Evolutionary conservation across 2,797 vertebrate genomes (phyloP), one percentile per base, ranked within the genome.

Genomic region (Paedocypris micromegethes): DNA sequence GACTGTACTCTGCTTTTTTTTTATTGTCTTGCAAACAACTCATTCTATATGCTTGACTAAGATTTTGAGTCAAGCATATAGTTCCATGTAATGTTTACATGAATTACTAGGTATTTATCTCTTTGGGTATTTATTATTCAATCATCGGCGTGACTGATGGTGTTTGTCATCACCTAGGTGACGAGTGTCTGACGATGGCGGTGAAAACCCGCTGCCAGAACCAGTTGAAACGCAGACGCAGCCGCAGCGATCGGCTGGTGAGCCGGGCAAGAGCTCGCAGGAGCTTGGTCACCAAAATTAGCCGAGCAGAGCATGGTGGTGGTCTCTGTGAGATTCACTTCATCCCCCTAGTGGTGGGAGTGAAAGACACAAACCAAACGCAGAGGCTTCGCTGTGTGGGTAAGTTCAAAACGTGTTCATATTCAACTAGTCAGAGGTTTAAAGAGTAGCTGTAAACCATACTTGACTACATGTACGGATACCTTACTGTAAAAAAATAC

Each of bases 151-250:
- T 23, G 23, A 23, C 23, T 9, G 56, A 9, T 52, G 45, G 23
- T n/a, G 6, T 43, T 48, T 3, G 46, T 58, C 23, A 23, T 23
- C 23, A n/a, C 23, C 23, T 23, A 90, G 89, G 88, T 55, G 88
- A 90, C 3, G 90, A 91, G 78, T 92, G 91, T 76, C 64, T 92
- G 81, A 91, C 86, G 4, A 79, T 89, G 72, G 90, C 88, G 2
- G 69, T 90, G 56, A 92, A 90, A 74, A 87, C 88, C 52, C 90
- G 86, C 2, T 91, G 90, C 61, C 90, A 89, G 82, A 91, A 92
- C 83, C 89, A 90, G 75, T 73, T 91, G 71, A 91, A 91, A 79
- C 86, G 85, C 0, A 76, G 81, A 0, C 87, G 87, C 62, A 49
- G 83, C 78, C 57, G 70, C 76, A 67, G 83, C 70, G 80, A 86